A percentile compares a stretch with the other conserved stretches of the same genome.
Conservation (phyloP, 2,113 vertebrate genomes). For the Amphiprion ocellaris region DNA sequence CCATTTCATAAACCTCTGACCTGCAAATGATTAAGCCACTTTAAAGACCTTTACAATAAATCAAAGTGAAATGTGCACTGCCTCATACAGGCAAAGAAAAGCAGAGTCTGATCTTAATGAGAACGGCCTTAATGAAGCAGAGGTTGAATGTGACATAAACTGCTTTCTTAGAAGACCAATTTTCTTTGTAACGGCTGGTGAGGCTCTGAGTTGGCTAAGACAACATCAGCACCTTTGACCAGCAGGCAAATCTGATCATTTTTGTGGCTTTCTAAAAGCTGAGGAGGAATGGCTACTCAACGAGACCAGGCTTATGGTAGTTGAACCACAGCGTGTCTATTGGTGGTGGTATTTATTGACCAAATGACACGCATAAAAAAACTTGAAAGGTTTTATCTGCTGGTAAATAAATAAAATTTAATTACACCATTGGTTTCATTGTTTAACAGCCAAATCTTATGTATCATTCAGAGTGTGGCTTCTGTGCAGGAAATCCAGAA, state of each 20-base stretch:
- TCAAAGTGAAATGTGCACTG: conserved; percentile 10
- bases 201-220: conserved; percentile 1
- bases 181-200: conserved; percentile 27
- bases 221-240: conserved; percentile 26
- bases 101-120: conserved; percentile 15
- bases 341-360: no score
- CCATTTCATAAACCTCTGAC: conserved; percentile 4
- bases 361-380: no score
- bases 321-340: no score
- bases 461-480: conserved; percentile 26
- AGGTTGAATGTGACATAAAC: conserved; percentile 25
- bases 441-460: no score
- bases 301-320: no score
- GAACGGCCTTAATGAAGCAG: conserved; percentile 10
- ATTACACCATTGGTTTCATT: no score
- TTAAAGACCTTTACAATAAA: conserved; percentile 29
- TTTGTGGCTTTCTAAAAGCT: conserved; percentile 33
- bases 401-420: no score
- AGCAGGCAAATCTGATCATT: conserved; percentile 38
- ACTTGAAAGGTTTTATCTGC: no score
- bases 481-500: conserved; percentile 29
- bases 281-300: neutral
- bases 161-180: conserved; percentile 36
- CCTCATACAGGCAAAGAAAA: conserved; percentile 22
- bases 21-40: neutral